These are phyloP conservation scores for Gopherus evgoodei DNA, from an alignment of 2,113 vertebrate species.

Conservation along the genomic window DNA sequence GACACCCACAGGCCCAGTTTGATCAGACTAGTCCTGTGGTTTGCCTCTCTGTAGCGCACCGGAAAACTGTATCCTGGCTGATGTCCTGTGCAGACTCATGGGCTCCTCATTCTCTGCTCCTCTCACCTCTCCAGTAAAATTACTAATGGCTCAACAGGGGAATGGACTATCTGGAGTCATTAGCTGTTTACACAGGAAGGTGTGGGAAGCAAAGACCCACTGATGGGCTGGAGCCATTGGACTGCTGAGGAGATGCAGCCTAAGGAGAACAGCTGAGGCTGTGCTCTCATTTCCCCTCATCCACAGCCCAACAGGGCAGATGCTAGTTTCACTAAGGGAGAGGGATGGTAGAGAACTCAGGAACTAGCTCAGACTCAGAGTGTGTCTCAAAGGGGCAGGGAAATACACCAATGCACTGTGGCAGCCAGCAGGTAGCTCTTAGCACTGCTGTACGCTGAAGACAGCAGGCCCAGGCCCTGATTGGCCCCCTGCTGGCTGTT, in stretches of 20 bases:
- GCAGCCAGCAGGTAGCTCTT: not conserved
- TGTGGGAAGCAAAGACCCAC: slow-evolving; percentile 32
- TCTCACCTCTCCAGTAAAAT: slow-evolving; percentile 45
- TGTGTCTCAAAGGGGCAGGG: not conserved
- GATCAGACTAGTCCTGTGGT: slow-evolving; percentile 44
- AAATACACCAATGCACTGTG: not conserved
- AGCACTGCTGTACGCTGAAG: not conserved
- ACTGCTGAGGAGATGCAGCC: slow-evolving; percentile 19
- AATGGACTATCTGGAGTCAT: slow-evolving; percentile 43
- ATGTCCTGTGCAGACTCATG: not conserved
- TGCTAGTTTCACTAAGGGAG: not conserved
- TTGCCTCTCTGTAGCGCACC: slow-evolving; percentile 29
- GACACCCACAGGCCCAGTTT: slow-evolving; percentile 53
- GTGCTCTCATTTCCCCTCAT: not conserved
- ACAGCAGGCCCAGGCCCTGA: not conserved
- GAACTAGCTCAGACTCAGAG: not conserved
- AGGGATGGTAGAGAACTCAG: slow-evolving; percentile 1
- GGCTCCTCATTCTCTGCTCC: slow-evolving; percentile 49
- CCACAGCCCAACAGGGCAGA: slow-evolving; percentile 1
- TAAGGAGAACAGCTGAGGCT: slow-evolving; percentile 45
- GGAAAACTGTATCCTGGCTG: slow-evolving; percentile 56
- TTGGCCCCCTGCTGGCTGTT: not conserved
- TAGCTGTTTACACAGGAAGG: slow-evolving; percentile 42
- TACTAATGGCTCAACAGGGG: slow-evolving; percentile 58
- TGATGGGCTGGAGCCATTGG: not conserved